A percentile compares a stretch with the other conserved stretches of the same genome.
Conservation (phyloP, 2,113 vertebrate genomes). For the Canis aureus region DNA sequence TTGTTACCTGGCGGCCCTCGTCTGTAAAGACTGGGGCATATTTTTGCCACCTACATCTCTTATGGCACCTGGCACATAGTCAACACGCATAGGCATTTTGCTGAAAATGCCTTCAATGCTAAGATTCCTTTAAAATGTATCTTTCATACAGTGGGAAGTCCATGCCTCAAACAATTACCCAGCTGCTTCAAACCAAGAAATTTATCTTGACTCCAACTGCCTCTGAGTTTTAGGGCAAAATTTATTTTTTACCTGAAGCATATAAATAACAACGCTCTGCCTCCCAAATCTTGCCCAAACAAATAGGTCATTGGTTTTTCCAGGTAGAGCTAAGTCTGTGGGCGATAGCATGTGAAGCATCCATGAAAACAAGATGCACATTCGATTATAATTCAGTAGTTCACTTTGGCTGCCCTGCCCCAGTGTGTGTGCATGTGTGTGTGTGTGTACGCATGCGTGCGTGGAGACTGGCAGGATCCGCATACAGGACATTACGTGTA, state of each 20-base stretch:
- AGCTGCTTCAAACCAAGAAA: background rate
- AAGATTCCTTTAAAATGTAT: background rate
- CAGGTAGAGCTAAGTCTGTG: background rate
- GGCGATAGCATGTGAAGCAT: too few relatives aligned
- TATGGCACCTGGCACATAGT: background rate
- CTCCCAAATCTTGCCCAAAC: background rate
- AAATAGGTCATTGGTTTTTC: background rate
- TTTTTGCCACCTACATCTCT: background rate
- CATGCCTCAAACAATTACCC: background rate
- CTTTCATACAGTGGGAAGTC: background rate
- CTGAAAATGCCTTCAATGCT: background rate
- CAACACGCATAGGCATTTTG: background rate
- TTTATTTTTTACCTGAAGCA: background rate
- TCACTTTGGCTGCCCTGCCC: background rate
- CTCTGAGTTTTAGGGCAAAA: background rate
- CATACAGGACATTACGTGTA: background rate
- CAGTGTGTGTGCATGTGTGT: too few relatives aligned
- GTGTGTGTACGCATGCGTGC: fast-evolving
- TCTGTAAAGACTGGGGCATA: background rate
- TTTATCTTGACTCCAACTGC: background rate
- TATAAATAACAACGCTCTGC: background rate
- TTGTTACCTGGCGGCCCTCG: fast-evolving
- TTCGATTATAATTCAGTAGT: background rate
- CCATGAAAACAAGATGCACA: background rate
- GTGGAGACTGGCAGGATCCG: background rate